A percentile compares a stretch with the other conserved stretches of the same genome.
Evolutionary conservation across 2,113 vertebrate species (phyloP).

Genomic region (Melanotaenia duboulayi): DNA sequence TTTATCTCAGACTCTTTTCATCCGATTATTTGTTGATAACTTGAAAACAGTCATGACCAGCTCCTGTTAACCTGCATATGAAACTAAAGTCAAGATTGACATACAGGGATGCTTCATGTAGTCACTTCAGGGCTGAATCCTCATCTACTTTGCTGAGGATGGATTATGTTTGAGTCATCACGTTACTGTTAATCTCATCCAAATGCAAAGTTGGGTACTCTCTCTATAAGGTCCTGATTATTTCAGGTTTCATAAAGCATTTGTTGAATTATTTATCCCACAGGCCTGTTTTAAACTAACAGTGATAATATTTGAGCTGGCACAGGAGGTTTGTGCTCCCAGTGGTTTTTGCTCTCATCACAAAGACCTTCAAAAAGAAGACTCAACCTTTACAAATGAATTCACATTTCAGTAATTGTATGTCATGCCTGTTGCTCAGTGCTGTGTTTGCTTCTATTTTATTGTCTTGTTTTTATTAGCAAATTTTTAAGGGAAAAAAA

Average conservation of each 20-base stretch:
- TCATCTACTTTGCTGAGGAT: conserved; percentile 22
- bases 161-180: conserved; percentile 37
- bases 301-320: conserved; percentile 72
- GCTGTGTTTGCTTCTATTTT: conserved; percentile 48
- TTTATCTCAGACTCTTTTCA: conserved; percentile 75
- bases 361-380: conserved; percentile 55
- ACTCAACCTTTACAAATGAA: conserved; percentile 70
- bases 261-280: conserved; percentile 54
- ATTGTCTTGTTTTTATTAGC: conserved; percentile 53
- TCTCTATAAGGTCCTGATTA: conserved; percentile 37
- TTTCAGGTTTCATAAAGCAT: conserved; percentile 53
- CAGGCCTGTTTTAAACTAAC: conserved; percentile 60
- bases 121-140: conserved; percentile 24
- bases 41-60: conserved; percentile 66
- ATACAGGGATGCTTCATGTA: conserved; percentile 56
- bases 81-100: conserved; percentile 64
- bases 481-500: conserved; percentile 20
- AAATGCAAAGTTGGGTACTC: conserved; percentile 10
- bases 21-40: conserved; percentile 67
- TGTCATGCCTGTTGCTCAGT: conserved; percentile 57
- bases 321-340: conserved; percentile 56
- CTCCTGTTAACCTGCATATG: conserved; percentile 61
- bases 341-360: conserved; percentile 57
- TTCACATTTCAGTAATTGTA: conserved; percentile 73
- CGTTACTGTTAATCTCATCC: conserved; percentile 42